A percentile compares a stretch with the other conserved stretches of the same genome.
Evolutionary conservation across 1,140 invertebrate genomes (phyloP).

Genomic region (Tetraneura akinire): DNA sequence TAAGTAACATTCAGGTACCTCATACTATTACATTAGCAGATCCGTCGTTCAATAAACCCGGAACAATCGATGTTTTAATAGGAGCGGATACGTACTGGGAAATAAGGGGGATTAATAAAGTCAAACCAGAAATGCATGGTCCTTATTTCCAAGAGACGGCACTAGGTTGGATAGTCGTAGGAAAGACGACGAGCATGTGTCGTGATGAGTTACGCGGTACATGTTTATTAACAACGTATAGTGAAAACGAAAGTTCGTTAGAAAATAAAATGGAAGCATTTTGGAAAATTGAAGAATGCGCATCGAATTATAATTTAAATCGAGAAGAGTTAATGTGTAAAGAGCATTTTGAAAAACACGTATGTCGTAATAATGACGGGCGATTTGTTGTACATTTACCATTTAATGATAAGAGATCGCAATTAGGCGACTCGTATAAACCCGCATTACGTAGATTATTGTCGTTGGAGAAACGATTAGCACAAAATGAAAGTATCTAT

Average conservation of each 20-base stretch:
- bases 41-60: not conserved
- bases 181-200: not conserved
- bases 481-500: not conserved
- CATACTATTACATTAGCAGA: too few relatives aligned
- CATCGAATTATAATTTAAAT: not conserved
- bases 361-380: conserved; percentile 25
- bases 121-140: not conserved
- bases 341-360: conserved; percentile 30
- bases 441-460: conserved; percentile 10
- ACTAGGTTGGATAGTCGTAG: conserved; percentile 28
- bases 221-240: not conserved
- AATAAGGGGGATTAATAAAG: not conserved
- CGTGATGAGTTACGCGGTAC: not conserved
- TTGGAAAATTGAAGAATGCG: not conserved
- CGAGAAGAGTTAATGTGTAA: conserved; percentile 31
- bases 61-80: conserved; percentile 1
- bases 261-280: conserved; percentile 18
- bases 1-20: too few relatives aligned
- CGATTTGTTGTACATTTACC: conserved; percentile 49
- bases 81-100: not conserved
- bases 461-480: conserved; percentile 27
- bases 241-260: not conserved
- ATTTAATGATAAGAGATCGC: conserved; percentile 7
- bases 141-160: not conserved
- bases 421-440: conserved; percentile 43